phyloP scores from a whole-genome alignment of 2,797 vertebrate species.

The Chrosomus eos region DNA sequence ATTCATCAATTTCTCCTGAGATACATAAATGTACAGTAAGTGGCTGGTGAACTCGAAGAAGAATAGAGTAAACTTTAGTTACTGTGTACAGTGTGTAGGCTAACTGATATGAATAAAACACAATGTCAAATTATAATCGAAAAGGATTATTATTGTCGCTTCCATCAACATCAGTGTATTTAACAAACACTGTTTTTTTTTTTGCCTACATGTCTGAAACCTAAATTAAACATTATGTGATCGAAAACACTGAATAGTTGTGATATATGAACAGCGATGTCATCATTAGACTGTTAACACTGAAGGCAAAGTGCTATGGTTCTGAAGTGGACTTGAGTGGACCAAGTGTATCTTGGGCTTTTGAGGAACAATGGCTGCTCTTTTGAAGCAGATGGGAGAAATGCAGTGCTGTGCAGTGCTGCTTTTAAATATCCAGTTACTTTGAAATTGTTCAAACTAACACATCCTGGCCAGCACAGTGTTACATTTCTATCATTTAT shows the following conservation, averaged over 20 bases:
- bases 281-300: background rate
- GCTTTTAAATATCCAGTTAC: slow-evolving; percentile 12
- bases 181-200: background rate
- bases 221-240: background rate
- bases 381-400: slow-evolving; percentile 20
- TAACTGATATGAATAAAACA: background rate
- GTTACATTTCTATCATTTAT: background rate
- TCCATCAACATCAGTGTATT: background rate
- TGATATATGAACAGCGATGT: background rate
- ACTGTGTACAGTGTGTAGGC: background rate
- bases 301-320: background rate
- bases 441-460: background rate
- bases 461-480: background rate
- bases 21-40: too few relatives aligned
- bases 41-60: background rate
- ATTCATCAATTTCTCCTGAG: background rate
- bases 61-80: background rate
- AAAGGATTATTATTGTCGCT: background rate
- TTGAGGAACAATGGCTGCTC: slow-evolving; percentile 7
- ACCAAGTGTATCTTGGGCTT: slow-evolving; percentile 8
- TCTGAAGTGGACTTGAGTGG: background rate
- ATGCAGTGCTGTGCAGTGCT: background rate
- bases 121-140: background rate
- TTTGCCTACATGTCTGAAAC: background rate
- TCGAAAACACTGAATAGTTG: background rate